phyloP scores from a whole-genome alignment of 2,113 vertebrate species.

The Parotia lawesii region DNA sequence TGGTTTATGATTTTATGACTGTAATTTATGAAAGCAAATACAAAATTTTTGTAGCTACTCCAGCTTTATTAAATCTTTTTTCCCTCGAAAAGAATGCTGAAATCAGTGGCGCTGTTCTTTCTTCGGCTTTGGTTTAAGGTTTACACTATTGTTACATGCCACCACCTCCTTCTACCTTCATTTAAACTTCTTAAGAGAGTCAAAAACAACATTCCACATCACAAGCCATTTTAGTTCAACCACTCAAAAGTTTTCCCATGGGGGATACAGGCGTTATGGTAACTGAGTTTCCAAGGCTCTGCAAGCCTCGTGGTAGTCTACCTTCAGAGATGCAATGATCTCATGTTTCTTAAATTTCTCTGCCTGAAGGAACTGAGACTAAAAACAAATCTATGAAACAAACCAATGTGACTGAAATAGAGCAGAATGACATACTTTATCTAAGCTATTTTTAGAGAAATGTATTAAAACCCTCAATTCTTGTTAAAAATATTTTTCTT shows the following conservation, averaged over 20 bases:
- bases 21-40: background rate
- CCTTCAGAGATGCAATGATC: background rate
- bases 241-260: background rate
- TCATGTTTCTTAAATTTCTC: conserved; percentile 26
- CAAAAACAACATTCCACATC: background rate
- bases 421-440: conserved; percentile 47
- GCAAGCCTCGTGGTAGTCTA: background rate
- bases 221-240: background rate
- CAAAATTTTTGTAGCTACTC: background rate
- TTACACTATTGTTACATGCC: background rate
- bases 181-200: background rate
- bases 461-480: background rate
- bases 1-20: background rate
- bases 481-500: conserved; percentile 5
- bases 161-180: background rate
- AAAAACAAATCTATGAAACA: conserved; percentile 38
- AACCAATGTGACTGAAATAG: conserved; percentile 32
- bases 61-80: background rate
- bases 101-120: background rate
- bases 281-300: background rate
- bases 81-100: fast-evolving
- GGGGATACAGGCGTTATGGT: background rate
- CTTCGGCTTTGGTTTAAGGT: background rate
- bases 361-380: conserved; percentile 12
- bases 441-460: conserved; percentile 37